Base-by-base conservation (phyloP, 2,888 invertebrate species). In the Osedax frankpressi region DNA sequence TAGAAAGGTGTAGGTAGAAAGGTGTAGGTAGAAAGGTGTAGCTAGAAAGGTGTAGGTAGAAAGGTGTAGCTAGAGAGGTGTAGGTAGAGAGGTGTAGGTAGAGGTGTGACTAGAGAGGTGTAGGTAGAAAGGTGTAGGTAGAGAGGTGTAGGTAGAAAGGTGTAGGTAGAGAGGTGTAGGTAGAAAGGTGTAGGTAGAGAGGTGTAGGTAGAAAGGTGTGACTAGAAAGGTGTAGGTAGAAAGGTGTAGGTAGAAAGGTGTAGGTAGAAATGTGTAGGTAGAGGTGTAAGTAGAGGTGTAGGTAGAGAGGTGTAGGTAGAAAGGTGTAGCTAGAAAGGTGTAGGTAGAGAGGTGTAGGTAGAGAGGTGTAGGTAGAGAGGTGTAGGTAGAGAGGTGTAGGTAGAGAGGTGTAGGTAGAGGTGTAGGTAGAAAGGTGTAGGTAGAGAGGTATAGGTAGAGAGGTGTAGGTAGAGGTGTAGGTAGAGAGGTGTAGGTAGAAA, bases 1-100 rank as follows among this genome's bases (percentile, higher is more conserved):
- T 68, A 30, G 60, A 1, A 19, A 26, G 73, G n/a, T 6, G 28
- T n/a, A 27, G 70, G 25, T 68, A n/a, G 27, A 44, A 60, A n/a
- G 60, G 44, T n/a, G 26, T 27, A 27, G 70, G 59, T 44, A 26
- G 26, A 44, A 59, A 44, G 25, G 59, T 24, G 14, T 14, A 44
- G 29, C 28, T 19, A 25, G 27, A 44, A 30, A 1, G 69, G 26
- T 28, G 3, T n/a, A 28, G 70, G 24, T 28, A 30, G 27, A 27
- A 27, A n/a, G 72, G 73, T 28, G 72, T 28, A 25, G 28, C 24
- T 27, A 26, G 73, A 26, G 19, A 68, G 73, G 59, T 19, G 29
- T 14, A 28, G 29, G 24, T 25, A n/a, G 3, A 44, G 44, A 44
- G 44, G 44, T 44, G 44, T 6, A 44, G 44, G 44, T 44, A 44